Percentiles rank a stretch among this genome's conserved stretches.
Conservation (phyloP, 2,113 vertebrate genomes). For the Catharus fuscescens region DNA sequence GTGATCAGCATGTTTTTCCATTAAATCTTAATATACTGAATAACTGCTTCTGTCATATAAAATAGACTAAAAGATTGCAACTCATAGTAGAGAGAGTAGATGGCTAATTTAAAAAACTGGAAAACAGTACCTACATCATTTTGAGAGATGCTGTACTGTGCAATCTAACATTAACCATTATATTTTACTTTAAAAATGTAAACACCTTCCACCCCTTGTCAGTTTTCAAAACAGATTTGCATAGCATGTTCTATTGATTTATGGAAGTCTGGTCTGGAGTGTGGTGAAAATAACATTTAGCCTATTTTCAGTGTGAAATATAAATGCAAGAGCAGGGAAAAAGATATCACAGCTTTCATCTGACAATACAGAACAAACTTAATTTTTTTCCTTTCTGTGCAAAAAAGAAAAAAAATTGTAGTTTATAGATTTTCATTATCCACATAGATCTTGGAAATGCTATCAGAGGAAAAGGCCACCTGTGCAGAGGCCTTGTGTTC, state of each 20-base stretch:
- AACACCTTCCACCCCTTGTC: not conserved
- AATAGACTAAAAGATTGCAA: not conserved
- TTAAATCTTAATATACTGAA: conserved; percentile 13
- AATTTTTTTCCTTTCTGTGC: not conserved
- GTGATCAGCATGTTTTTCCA: not conserved
- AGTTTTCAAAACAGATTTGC: not conserved
- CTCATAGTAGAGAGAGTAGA: not conserved
- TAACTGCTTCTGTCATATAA: not conserved
- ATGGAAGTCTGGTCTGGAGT: not conserved
- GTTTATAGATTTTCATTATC: not conserved
- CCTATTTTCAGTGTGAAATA: not conserved
- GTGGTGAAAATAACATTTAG: not conserved
- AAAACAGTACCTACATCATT: not conserved
- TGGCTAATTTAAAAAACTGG: not conserved
- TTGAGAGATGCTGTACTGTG: not conserved
- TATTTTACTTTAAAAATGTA: conserved; percentile 13
- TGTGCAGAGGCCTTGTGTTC: not conserved
- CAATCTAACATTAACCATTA: not conserved
- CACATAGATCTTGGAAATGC: not conserved
- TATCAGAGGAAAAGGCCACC: not conserved
- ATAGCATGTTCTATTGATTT: not conserved
- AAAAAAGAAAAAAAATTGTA: not conserved
- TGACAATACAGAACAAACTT: not conserved
- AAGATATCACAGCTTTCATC: not conserved
- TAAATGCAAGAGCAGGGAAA: not conserved